Evolutionary conservation across 2,888 invertebrate genomes (phyloP).

Genomic region (Hymenopus coronatus): DNA sequence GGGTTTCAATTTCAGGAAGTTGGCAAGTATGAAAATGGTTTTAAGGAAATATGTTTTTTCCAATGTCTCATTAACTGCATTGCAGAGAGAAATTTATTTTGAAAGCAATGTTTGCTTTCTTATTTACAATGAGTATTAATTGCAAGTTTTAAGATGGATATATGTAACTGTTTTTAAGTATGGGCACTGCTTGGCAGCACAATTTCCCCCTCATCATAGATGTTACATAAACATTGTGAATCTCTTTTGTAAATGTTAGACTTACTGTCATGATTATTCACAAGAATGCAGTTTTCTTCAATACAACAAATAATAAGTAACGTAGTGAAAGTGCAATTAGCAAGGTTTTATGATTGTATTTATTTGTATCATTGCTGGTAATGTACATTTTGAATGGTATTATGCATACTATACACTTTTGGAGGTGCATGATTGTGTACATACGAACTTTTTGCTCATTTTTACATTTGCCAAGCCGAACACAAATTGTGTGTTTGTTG

Average conservation of each 20-base stretch:
- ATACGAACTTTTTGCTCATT: conserved; percentile 8
- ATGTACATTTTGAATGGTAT: not conserved
- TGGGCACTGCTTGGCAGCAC: not conserved
- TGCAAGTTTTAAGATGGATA: no score
- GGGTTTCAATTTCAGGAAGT: no score
- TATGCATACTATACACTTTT: not conserved
- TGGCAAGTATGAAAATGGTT: not conserved
- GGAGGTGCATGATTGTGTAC: not conserved
- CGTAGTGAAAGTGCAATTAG: conserved; percentile 20
- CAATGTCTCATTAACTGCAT: not conserved
- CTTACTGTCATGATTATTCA: not conserved
- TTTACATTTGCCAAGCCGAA: conserved; percentile 10
- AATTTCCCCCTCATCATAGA: not conserved
- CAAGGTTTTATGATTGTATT: not conserved
- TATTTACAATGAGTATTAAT: not conserved
- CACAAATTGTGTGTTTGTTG: not conserved
- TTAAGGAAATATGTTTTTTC: not conserved
- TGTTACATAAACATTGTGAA: not conserved
- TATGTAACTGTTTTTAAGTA: not conserved
- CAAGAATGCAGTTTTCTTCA: not conserved
- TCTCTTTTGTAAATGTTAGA: not conserved
- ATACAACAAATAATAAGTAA: not conserved
- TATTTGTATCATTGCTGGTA: not conserved
- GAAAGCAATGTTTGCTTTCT: not conserved
- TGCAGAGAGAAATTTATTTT: not conserved